Evolutionary conservation across 2,113 vertebrate species (phyloP).

Genomic region (Sorex araneus): DNA sequence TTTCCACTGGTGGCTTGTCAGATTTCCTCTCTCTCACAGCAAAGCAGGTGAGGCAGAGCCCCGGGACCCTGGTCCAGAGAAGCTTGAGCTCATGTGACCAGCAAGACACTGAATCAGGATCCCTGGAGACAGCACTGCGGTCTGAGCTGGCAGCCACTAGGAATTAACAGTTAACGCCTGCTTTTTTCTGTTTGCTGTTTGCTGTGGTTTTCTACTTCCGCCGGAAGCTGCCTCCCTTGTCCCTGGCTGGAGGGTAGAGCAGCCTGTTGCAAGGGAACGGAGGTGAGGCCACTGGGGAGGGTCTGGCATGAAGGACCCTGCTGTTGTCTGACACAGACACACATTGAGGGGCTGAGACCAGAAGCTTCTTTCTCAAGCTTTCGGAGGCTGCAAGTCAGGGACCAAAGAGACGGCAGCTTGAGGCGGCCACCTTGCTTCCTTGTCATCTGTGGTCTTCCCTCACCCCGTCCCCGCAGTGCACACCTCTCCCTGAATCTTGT

Average conservation of each 20-base stretch:
- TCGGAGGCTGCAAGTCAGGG: background rate
- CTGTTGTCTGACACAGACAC: background rate
- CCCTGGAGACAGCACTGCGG: background rate
- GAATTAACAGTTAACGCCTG: background rate
- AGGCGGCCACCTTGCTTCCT: background rate
- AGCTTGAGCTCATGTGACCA: background rate
- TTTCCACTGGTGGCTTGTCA: background rate
- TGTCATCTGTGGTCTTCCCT: fast-evolving
- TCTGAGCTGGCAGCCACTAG: background rate
- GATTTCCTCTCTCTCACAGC: background rate
- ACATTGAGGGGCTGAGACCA: background rate
- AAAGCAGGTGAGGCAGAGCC: background rate
- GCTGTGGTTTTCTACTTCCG: background rate
- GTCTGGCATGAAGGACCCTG: background rate
- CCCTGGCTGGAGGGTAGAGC: background rate
- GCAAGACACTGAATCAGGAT: background rate
- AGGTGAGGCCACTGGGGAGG: background rate
- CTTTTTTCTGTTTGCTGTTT: background rate
- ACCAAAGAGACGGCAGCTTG: background rate
- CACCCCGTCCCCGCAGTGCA: too few relatives aligned
- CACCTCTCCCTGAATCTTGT: background rate
- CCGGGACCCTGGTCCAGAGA: background rate
- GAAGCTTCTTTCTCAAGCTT: background rate
- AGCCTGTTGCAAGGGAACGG: too few relatives aligned
- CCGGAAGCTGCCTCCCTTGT: background rate